Conservation (phyloP, 2,797 vertebrate genomes). For the Alexandromys oeconomus region DNA sequence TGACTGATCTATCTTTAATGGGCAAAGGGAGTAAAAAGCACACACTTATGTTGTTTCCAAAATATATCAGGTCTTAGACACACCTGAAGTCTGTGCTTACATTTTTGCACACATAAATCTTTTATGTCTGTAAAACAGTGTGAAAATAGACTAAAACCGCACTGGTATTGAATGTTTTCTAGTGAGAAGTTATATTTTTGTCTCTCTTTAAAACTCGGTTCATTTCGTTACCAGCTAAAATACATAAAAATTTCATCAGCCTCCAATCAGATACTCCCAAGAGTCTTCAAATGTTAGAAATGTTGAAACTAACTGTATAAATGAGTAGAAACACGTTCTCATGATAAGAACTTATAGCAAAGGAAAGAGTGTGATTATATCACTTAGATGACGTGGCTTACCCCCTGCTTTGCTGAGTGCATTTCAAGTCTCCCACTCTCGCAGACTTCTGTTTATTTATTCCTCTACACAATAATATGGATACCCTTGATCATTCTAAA, state of each 20-base stretch:
- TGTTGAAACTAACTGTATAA: background rate
- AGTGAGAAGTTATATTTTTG: background rate
- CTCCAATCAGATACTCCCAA: background rate
- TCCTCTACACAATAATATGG: background rate
- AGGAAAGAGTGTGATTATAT: background rate
- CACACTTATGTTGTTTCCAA: background rate
- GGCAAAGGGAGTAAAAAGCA: background rate
- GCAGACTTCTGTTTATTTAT: background rate
- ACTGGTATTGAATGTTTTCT: background rate
- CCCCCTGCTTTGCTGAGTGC: background rate
- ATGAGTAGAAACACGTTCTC: background rate
- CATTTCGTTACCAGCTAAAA: background rate
- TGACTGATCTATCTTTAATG: background rate
- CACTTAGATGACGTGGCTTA: background rate
- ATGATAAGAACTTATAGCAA: background rate
- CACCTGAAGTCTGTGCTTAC: background rate
- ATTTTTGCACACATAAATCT: background rate
- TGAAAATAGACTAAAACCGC: background rate
- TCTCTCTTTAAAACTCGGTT: background rate
- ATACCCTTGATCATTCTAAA: background rate
- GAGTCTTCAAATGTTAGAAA: background rate
- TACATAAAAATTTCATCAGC: background rate
- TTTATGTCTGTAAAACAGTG: background rate
- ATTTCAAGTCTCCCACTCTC: background rate
- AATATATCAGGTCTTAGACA: background rate